These are phyloP conservation scores for Sphenopsis melanotis DNA, from an alignment of 2,797 vertebrate species.

Conservation along the genomic window DNA sequence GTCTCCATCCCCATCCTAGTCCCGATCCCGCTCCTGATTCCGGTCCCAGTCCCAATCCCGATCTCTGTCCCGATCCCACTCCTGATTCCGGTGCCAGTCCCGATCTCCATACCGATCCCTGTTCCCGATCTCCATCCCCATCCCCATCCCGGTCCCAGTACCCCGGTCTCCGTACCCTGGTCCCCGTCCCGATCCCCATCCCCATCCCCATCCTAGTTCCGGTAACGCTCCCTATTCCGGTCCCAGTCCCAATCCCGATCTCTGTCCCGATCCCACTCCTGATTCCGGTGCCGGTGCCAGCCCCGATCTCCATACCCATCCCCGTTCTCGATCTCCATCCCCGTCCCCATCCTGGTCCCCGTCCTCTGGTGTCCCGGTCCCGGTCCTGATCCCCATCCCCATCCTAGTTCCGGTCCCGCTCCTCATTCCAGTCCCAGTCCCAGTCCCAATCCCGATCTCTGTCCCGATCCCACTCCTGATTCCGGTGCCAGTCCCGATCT, in stretches of 20 bases:
- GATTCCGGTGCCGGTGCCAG: no score
- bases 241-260: accelerated
- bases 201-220: accelerated
- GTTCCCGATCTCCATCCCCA: accelerated
- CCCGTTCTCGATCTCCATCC: no score
- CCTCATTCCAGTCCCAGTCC: accelerated
- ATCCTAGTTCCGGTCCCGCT: accelerated
- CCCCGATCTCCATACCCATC: no score
- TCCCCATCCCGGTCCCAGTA: accelerated
- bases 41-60: accelerated
- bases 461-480: no score
- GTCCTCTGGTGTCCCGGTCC: no score
- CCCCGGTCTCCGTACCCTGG: no score
- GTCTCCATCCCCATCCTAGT: accelerated
- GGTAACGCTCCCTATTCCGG: accelerated
- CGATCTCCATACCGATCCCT: no score
- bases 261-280: accelerated
- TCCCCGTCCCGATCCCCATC: not conserved
- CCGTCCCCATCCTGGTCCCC: accelerated
- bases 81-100: no score
- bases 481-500: no score
- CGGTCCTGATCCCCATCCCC: accelerated
- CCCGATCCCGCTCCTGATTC: accelerated
- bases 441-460: no score
- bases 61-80: accelerated